Evolutionary conservation across 2,888 invertebrate species (phyloP).

Genomic region (Stenolophus ochropezus): DNA sequence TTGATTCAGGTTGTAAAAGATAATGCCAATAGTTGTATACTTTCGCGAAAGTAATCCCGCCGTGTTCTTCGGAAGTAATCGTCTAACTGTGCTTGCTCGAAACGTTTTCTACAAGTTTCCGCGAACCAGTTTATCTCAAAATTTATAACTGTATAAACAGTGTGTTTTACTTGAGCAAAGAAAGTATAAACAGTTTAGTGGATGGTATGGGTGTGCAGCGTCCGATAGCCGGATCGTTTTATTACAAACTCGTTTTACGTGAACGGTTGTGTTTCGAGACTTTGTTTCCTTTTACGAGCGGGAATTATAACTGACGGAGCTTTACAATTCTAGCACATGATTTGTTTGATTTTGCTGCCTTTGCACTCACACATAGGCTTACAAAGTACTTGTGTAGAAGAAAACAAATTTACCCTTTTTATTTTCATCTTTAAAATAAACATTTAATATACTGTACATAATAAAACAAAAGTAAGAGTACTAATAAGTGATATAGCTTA

Average conservation of each 20-base stretch:
- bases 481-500: too few relatives aligned
- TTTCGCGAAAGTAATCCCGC: slow-evolving; percentile 8
- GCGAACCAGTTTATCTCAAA: slow-evolving; percentile 42
- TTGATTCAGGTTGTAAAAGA: slow-evolving; percentile 36
- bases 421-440: not conserved
- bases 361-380: not conserved
- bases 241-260: slow-evolving; percentile 47
- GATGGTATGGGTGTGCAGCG: slow-evolving; percentile 16
- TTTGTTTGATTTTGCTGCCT: slow-evolving; percentile 20
- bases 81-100: not conserved
- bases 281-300: slow-evolving; percentile 52
- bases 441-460: not conserved
- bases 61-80: slow-evolving; percentile 20
- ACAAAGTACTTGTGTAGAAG: slow-evolving; percentile 2
- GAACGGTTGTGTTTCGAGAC: slow-evolving; percentile 39
- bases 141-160: slow-evolving; percentile 56
- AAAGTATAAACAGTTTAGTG: slow-evolving; percentile 57
- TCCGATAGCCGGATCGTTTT: slow-evolving; percentile 48
- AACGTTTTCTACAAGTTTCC: slow-evolving; percentile 37
- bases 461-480: too few relatives aligned
- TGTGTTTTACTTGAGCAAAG: slow-evolving; percentile 43
- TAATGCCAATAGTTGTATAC: slow-evolving; percentile 40
- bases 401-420: not conserved
- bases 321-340: slow-evolving; percentile 15
- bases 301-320: slow-evolving; percentile 37